Evolutionary conservation across 2,113 vertebrate species (phyloP).

Genomic region (Cyanistes caeruleus): DNA sequence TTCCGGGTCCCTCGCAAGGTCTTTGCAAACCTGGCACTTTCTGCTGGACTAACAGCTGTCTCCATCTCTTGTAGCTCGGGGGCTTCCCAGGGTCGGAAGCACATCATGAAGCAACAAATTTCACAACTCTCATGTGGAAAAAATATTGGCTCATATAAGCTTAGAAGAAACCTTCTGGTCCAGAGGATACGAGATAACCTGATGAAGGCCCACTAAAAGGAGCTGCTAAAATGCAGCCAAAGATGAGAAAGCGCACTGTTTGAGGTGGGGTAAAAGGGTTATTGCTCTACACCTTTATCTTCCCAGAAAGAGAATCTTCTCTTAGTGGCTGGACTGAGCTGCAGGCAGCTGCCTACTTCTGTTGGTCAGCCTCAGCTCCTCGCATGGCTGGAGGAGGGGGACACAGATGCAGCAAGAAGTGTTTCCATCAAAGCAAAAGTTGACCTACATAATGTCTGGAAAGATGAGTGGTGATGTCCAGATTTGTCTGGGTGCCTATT

Average conservation of each 20-base stretch:
- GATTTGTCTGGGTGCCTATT: background rate
- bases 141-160: conserved; percentile 18
- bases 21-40: conserved; percentile 48
- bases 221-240: background rate
- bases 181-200: background rate
- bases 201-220: background rate
- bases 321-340: background rate
- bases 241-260: background rate
- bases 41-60: conserved; percentile 61
- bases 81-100: conserved; percentile 31
- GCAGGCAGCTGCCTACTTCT: background rate
- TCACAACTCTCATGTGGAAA: conserved; percentile 19
- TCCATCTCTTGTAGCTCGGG: conserved; percentile 22
- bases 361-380: background rate
- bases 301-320: background rate
- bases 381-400: background rate
- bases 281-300: background rate
- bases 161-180: conserved; percentile 25
- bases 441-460: conserved; percentile 18
- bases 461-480: background rate
- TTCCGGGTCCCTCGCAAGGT: conserved; percentile 25
- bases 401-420: background rate
- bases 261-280: background rate
- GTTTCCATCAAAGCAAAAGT: background rate
- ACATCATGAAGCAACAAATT: conserved; percentile 52